These are phyloP conservation scores for Tyrannus savana DNA, from an alignment of 2,113 vertebrate genomes.

Conservation along the genomic window DNA sequence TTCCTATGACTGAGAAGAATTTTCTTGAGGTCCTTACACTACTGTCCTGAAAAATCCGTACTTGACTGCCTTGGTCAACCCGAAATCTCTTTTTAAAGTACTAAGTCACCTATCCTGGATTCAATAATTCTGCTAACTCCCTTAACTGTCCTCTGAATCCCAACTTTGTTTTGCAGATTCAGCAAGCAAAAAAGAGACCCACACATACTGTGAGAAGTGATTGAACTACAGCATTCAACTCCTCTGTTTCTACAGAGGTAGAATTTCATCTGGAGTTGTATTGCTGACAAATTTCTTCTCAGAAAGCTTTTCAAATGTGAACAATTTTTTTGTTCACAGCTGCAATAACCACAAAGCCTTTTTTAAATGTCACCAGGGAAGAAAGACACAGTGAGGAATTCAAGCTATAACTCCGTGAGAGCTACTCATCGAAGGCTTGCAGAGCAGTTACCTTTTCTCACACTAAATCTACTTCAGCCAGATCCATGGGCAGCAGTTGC, in stretches of 20 bases:
- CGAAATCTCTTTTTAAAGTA: neutral
- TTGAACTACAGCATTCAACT: neutral
- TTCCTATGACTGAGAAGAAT: neutral
- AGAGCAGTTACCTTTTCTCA: neutral
- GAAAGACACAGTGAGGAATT: neutral
- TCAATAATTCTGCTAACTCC: neutral
- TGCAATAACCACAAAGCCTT: neutral
- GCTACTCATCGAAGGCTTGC: neutral
- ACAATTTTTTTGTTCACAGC: neutral
- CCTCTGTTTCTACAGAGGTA: neutral
- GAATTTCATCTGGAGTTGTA: neutral
- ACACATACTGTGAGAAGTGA: neutral
- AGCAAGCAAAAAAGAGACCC: neutral
- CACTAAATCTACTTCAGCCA: neutral
- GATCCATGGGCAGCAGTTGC: neutral
- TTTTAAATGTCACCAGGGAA: neutral
- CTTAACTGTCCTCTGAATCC: neutral
- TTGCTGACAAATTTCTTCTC: neutral
- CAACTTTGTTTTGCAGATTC: neutral
- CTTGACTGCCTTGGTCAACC: neutral
- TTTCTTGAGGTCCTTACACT: neutral
- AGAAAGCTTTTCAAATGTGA: neutral
- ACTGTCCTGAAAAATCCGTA: neutral
- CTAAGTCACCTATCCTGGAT: neutral
- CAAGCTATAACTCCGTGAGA: neutral